Conservation (phyloP, 2,113 vertebrate genomes). For the Syngnathoides biaculeatus region DNA sequence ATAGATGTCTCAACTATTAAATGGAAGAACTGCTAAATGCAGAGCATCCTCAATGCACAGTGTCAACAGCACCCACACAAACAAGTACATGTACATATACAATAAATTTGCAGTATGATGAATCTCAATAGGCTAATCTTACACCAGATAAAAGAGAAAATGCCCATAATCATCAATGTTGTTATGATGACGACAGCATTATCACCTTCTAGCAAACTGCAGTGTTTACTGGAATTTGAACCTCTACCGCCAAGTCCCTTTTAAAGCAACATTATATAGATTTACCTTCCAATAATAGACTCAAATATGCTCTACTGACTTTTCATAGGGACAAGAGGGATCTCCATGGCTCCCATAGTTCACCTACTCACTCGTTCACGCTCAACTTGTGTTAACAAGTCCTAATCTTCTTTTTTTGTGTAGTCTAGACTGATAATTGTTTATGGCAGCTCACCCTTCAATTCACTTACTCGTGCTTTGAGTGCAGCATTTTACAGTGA, state of each 20-base stretch:
- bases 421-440: no score
- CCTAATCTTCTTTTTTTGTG: no score
- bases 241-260: no score
- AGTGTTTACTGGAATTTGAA: no score
- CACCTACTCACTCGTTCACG: no score
- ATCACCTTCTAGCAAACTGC: conserved; percentile 1
- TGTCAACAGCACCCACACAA: conserved; percentile 14
- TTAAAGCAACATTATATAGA: no score
- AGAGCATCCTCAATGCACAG: conserved; percentile 24
- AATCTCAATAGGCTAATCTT: conserved; percentile 15
- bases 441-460: no score
- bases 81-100: not conserved
- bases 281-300: no score
- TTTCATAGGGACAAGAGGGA: not conserved
- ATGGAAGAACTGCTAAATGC: conserved; percentile 55
- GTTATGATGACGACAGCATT: conserved; percentile 15
- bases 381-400: no score
- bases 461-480: no score
- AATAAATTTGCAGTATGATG: conserved; percentile 22
- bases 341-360: not conserved
- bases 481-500: no score
- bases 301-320: no score
- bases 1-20: conserved; percentile 73
- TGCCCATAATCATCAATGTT: conserved; percentile 1
- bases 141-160: conserved; percentile 5